Conservation (phyloP, 2,888 invertebrate genomes). For the Xestia sexstrigata region DNA sequence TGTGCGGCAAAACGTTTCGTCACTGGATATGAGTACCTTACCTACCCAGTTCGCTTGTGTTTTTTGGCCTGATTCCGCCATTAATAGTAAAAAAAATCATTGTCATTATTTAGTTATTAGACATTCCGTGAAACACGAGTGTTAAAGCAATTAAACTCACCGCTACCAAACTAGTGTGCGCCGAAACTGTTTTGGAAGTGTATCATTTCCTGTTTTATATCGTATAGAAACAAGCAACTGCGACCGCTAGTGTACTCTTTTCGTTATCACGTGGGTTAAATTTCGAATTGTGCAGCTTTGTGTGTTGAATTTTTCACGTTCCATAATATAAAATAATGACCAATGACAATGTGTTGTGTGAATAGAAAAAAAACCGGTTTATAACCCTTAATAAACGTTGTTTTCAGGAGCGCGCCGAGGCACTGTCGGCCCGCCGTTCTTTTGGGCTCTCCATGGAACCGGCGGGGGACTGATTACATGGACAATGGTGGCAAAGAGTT, state of each 20-base stretch:
- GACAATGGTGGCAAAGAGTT: constrained; percentile 74
- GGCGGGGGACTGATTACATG: constrained; percentile 81
- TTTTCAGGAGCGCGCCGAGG: constrained; percentile 87
- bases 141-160: constrained; percentile 32
- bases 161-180: constrained; percentile 50
- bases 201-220: constrained; percentile 89
- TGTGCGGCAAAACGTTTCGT: constrained; percentile 84
- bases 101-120: constrained; percentile 73
- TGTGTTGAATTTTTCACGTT: constrained; percentile 68
- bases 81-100: constrained; percentile 81
- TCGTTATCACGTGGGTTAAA: constrained; percentile 90
- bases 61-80: constrained; percentile 88
- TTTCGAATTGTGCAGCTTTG: constrained; percentile 81
- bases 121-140: constrained; percentile 44
- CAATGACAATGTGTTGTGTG: constrained; percentile 65
- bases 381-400: constrained; percentile 83
- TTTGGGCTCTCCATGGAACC: constrained; percentile 80
- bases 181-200: constrained; percentile 81
- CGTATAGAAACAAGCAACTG: constrained; percentile 88
- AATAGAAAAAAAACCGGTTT: constrained; percentile 81
- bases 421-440: constrained; percentile 72
- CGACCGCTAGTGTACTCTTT: constrained; percentile 86
- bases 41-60: constrained; percentile 83
- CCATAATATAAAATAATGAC: constrained; percentile 55
- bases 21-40: constrained; percentile 83